A percentile compares a stretch with the other conserved stretches of the same genome.
These are phyloP conservation scores for Cotesia chilonis DNA, from an alignment of 1,140 invertebrate genomes.

Conservation along the genomic window DNA sequence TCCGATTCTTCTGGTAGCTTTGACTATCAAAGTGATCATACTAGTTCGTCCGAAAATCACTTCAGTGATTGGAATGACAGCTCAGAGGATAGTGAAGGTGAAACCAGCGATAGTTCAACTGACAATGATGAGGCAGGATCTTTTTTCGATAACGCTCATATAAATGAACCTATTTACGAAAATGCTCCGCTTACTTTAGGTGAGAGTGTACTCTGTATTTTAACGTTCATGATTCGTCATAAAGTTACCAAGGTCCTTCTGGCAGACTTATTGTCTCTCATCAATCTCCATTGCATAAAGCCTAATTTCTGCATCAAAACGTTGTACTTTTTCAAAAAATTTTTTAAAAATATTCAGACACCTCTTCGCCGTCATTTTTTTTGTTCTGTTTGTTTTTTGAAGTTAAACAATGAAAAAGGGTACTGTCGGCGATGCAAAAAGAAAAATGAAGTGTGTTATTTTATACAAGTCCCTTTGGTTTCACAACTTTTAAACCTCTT, in stretches of 20 bases:
- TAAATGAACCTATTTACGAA: neutral
- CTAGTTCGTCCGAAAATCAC: neutral
- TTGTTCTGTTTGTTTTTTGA: neutral
- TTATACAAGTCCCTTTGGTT: too few species aligned
- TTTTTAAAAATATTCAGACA: conserved; percentile 1
- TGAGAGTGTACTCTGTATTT: conserved; percentile 4
- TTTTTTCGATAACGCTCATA: neutral
- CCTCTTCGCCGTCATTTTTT: neutral
- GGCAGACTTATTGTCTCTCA: neutral
- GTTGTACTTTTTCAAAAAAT: neutral
- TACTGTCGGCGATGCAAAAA: too few species aligned
- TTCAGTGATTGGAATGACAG: neutral
- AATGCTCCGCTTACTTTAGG: neutral
- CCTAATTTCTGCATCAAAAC: conserved; percentile 3
- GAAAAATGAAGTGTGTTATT: too few species aligned
- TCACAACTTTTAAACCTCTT: too few species aligned
- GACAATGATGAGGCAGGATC: neutral
- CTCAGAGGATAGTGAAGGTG: neutral
- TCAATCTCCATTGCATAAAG: neutral
- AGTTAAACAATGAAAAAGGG: too few species aligned
- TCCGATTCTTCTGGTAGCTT: too few species aligned
- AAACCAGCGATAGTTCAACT: neutral
- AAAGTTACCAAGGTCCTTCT: neutral
- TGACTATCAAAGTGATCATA: neutral
- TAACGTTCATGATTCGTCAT: conserved; percentile 5